Evolutionary conservation across 2,888 invertebrate species (phyloP).

Genomic region (Athripsodes cinereus): DNA sequence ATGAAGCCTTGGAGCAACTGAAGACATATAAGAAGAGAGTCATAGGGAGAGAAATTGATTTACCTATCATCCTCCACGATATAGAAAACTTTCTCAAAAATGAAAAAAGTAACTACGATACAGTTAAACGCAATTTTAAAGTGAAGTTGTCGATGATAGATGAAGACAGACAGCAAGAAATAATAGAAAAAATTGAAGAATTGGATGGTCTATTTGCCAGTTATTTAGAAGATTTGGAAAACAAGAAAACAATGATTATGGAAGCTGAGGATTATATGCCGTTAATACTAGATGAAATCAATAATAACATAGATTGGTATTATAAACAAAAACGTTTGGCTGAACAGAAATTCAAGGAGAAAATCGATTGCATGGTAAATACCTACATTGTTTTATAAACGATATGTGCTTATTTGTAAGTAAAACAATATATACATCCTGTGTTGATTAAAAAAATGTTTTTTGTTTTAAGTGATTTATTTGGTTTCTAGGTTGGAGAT

Average conservation of each 20-base stretch:
- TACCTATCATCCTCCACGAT: conserved; percentile 3
- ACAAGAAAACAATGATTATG: conserved; percentile 6
- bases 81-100: conserved; percentile 8
- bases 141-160: not conserved
- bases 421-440: no score
- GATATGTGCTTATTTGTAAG: no score
- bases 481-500: not conserved
- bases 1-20: not conserved
- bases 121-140: not conserved
- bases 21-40: not conserved
- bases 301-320: conserved; percentile 7
- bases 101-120: conserved; percentile 8
- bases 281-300: conserved; percentile 2
- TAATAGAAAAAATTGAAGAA: not conserved
- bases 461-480: not conserved
- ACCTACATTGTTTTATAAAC: not conserved
- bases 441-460: no score
- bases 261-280: conserved; percentile 5
- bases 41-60: not conserved
- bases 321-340: not conserved
- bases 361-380: conserved; percentile 5
- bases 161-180: conserved; percentile 6
- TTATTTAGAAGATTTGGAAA: conserved; percentile 4
- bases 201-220: not conserved
- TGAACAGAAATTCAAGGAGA: conserved; percentile 6